Percentiles rank a stretch among this genome's conserved stretches.
Conservation (phyloP, 2,113 vertebrate species). For the Fukomys damarensis region DNA sequence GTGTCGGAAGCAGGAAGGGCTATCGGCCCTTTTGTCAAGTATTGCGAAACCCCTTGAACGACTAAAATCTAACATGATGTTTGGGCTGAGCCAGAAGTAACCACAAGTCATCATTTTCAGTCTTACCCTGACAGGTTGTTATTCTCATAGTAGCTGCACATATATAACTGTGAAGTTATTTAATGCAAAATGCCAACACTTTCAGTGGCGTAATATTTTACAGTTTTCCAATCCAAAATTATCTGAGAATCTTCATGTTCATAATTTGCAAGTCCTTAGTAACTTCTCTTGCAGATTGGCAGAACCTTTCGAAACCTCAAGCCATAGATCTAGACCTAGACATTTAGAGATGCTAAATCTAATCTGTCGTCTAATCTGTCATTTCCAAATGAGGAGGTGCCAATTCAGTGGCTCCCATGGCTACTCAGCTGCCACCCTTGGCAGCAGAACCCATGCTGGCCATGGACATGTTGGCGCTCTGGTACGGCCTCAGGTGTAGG, state of each 20-base stretch:
- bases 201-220: slow-evolving; percentile 11
- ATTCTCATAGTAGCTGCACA: slow-evolving; percentile 41
- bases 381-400: background rate
- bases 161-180: slow-evolving; percentile 63
- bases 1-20: background rate
- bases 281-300: background rate
- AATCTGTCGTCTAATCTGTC: background rate
- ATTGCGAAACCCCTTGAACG: background rate
- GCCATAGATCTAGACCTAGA: background rate
- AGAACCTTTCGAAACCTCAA: background rate
- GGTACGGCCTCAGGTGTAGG: too few species aligned
- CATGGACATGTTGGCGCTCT: background rate
- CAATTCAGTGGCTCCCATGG: background rate
- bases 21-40: background rate
- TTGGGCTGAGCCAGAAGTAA: slow-evolving; percentile 60
- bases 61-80: slow-evolving; percentile 36
- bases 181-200: slow-evolving; percentile 60
- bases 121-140: slow-evolving; percentile 61
- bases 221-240: slow-evolving; percentile 41
- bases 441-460: background rate
- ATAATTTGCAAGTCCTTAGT: background rate
- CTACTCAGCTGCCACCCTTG: background rate
- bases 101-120: slow-evolving; percentile 37
- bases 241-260: slow-evolving; percentile 33
- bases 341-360: background rate